A percentile compares a stretch with the other conserved stretches of the same genome.
phyloP scores from a whole-genome alignment of 92 coral and sea anemone species.

The Phymanthus crucifer region DNA sequence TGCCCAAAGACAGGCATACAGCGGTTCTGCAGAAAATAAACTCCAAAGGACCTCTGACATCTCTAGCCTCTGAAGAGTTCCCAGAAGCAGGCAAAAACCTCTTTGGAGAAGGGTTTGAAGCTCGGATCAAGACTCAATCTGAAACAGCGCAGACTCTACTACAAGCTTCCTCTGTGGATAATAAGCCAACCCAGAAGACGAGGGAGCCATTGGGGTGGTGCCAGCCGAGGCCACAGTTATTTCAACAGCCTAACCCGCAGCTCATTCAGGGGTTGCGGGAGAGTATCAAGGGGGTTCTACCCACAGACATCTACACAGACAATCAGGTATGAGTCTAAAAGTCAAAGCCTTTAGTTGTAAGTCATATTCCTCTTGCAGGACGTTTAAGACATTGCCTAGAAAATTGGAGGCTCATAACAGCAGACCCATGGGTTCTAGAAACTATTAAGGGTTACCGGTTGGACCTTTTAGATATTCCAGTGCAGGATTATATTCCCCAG shows the following conservation, averaged over 20 bases:
- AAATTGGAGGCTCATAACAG: conserved; percentile 40
- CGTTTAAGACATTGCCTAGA: conserved; percentile 25
- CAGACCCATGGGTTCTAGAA: conserved; percentile 52
- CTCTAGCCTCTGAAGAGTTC: conserved; percentile 52
- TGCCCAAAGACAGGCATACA: conserved; percentile 38
- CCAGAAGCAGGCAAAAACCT: conserved; percentile 53
- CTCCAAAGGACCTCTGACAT: conserved; percentile 41
- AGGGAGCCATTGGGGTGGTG: conserved; percentile 49
- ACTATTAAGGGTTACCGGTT: conserved; percentile 35
- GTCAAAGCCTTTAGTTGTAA: conserved; percentile 23
- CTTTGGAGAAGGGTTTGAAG: conserved; percentile 47
- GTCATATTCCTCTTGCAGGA: conserved; percentile 39
- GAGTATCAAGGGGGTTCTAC: conserved; percentile 40
- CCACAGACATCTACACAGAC: conserved; percentile 28
- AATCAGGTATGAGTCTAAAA: conserved; percentile 30
- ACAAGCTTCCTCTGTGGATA: conserved; percentile 43
- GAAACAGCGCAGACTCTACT: conserved; percentile 52
- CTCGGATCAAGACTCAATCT: conserved; percentile 37
- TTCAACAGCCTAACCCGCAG: conserved; percentile 31
- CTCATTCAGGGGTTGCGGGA: conserved; percentile 39
- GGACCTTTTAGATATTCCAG: conserved; percentile 24
- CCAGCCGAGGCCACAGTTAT: conserved; percentile 20
- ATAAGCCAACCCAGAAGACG: conserved; percentile 25
- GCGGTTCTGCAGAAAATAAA: conserved; percentile 46
- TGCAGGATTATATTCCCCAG: conserved; percentile 16